Percentiles rank a stretch among this genome's conserved stretches.
Evolutionary conservation across 2,797 vertebrate species (phyloP).

Genomic region (Dicrostonyx torquatus): DNA sequence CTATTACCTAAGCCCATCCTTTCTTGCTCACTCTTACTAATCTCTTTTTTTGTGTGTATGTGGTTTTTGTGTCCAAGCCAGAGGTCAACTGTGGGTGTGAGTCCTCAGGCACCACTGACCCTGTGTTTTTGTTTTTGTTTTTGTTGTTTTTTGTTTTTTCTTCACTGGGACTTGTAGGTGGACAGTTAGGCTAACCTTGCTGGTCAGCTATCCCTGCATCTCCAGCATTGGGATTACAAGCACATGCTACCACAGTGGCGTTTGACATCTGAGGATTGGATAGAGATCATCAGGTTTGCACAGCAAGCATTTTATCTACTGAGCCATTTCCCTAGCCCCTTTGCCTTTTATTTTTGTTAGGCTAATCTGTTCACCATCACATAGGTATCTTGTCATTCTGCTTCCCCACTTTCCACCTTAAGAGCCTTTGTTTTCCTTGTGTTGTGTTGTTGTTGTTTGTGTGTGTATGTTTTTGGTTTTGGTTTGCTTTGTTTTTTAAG

Average conservation of each 20-base stretch:
- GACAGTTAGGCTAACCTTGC: background rate
- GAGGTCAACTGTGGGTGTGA: background rate
- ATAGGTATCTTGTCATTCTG: background rate
- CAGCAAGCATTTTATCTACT: background rate
- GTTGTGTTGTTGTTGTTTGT: background rate
- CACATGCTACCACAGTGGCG: background rate
- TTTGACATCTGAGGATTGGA: background rate
- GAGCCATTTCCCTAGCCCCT: background rate
- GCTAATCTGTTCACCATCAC: background rate
- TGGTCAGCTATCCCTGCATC: background rate
- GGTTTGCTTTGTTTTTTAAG: background rate
- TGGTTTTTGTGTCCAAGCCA: background rate
- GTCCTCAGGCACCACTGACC: background rate
- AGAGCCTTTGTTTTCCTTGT: background rate
- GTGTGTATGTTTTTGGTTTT: background rate
- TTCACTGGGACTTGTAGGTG: background rate
- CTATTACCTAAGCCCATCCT: background rate
- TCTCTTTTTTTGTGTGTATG: background rate
- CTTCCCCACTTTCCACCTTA: background rate
- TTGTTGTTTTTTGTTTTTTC: too few species aligned
- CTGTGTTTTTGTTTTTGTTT: background rate
- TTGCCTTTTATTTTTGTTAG: background rate
- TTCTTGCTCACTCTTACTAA: background rate
- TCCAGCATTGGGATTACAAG: background rate
- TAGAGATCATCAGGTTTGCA: background rate